Conservation (phyloP, 2,888 invertebrate genomes). For the Mythimna loreyi region DNA sequence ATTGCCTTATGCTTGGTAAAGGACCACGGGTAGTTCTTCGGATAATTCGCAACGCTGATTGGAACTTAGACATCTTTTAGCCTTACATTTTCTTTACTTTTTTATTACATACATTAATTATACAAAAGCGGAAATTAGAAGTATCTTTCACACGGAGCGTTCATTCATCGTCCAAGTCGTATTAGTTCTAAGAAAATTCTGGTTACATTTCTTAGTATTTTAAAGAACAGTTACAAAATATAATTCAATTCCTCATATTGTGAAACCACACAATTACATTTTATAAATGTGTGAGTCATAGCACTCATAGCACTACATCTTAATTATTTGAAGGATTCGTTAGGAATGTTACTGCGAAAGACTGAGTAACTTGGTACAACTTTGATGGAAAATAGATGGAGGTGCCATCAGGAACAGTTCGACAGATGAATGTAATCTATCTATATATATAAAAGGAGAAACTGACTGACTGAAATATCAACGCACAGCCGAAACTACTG, state of each 20-base stretch:
- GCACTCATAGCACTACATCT: constrained; percentile 17
- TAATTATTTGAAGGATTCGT: constrained; percentile 8
- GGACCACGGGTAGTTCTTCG: no score
- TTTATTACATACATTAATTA: background rate
- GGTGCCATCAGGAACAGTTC: no score
- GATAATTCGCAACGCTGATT: no score
- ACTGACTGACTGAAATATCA: no score
- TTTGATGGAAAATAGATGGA: background rate
- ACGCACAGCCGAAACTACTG: no score
- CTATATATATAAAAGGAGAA: no score
- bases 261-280: constrained; percentile 14
- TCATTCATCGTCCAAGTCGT: background rate
- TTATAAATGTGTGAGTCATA: constrained; percentile 17
- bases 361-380: background rate
- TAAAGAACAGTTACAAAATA: constrained; percentile 11
- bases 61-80: background rate
- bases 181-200: constrained; percentile 3
- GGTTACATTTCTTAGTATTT: constrained; percentile 10
- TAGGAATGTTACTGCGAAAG: background rate
- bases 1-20: no score
- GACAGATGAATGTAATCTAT: no score
- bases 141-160: no score
- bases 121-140: constrained; percentile 1
- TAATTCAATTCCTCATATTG: constrained; percentile 12
- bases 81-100: background rate